Base-by-base conservation (phyloP, 2,888 invertebrate species). In the Boloria euphrosyne region DNA sequence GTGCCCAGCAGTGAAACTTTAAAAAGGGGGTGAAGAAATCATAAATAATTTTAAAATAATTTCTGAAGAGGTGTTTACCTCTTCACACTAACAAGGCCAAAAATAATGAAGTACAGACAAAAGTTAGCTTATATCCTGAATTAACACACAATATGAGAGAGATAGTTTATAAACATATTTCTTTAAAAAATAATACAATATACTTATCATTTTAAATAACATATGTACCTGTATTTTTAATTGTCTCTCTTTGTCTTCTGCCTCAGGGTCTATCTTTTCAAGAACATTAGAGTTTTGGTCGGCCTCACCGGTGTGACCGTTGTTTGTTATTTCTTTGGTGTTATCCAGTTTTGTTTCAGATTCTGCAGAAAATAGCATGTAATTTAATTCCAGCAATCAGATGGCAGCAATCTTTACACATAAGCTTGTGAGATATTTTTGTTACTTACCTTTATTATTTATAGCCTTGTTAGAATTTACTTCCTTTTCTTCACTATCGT, bases 231-330 rank as follows among this genome's bases (percentile, higher is more conserved):
- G 90, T 65, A 91, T 72, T 62, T 81, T 80, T 0, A 87, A 65
- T 68, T 84, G 82, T 52, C 78, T 76, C 67, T 92, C 90, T 59
- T 89, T 90, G 46, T 89, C 90, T 18, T 87, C 87, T 0, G 79
- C 73, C 0, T 82, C 83, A 0, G 80, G 75, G 5, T 93, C 92
- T 22, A 90, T 89, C 70, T 93, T 86, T 69, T 84, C 82, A 47
- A 90, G 84, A 17, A 89, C 85, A 54, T 92, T 91, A 0, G 87
- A 92, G 72, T 89, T 88, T 74, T 90, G 89, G 62, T 90, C 88
- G 0, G 88, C 80, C 62, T 88, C 88, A 0, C 81, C 86, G 31
- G 80, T 81, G 65, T 79, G 78, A 6, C 84, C 85, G 0, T 84
- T 85, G 55, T 87, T 88, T 58, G 85, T 87, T 5, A 85, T 82